A percentile compares a stretch with the other conserved stretches of the same genome.
phyloP scores from a whole-genome alignment of 2,888 invertebrate genomes.

The Eudasyphora cyanicolor region DNA sequence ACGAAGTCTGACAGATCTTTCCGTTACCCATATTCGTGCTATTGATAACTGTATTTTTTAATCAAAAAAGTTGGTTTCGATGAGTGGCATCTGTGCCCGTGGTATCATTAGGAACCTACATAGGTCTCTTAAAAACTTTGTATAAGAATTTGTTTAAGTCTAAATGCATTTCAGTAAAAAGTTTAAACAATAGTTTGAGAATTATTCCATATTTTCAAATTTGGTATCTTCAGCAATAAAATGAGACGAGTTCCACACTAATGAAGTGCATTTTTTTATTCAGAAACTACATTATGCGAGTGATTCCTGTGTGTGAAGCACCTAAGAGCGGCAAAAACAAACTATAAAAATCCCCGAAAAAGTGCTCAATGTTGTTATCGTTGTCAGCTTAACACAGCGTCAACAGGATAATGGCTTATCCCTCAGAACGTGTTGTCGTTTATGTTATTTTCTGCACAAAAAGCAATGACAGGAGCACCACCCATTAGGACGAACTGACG shows the following conservation, averaged over 20 bases:
- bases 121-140: no score
- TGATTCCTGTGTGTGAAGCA: neutral
- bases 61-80: no score
- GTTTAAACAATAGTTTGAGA: no score
- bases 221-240: no score
- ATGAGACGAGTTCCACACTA: neutral
- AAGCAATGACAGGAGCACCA: neutral
- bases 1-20: no score
- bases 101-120: no score
- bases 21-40: no score
- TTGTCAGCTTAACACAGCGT: constrained; percentile 63
- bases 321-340: neutral
- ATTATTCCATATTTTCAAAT: no score
- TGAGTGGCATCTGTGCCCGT: no score
- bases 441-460: constrained; percentile 11
- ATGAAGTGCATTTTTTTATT: neutral
- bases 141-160: no score
- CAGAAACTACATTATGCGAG: neutral
- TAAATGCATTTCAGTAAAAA: no score
- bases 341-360: constrained; percentile 50
- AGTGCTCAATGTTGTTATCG: constrained; percentile 60
- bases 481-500: neutral
- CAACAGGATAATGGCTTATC: constrained; percentile 67
- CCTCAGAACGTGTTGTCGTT: constrained; percentile 49
- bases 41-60: no score